Percentiles rank a stretch among this genome's conserved stretches.
Conservation (phyloP, 2,797 vertebrate genomes). For the Ptychadena robeensis region DNA sequence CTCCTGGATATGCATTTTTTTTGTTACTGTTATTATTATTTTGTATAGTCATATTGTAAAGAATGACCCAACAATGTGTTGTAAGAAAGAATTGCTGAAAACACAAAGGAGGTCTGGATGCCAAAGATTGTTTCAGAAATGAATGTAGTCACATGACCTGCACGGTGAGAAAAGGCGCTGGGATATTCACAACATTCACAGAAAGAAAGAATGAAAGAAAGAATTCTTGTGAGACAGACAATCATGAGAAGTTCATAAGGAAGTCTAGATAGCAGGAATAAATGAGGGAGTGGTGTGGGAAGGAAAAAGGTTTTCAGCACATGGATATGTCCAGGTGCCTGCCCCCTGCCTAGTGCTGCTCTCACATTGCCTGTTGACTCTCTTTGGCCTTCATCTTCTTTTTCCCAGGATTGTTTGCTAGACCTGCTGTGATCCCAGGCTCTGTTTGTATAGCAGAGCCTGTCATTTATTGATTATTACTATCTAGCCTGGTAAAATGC, state of each 20-base stretch:
- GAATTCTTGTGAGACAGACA: constrained; percentile 44
- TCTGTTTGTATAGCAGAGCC: constrained; percentile 40
- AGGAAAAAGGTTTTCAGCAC: constrained; percentile 19
- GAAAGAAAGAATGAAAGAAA: constrained; percentile 32
- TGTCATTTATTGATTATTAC: not conserved
- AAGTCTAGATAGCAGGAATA: constrained; percentile 47
- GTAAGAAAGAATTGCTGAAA: not conserved
- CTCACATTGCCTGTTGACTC: constrained; percentile 40
- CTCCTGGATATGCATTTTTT: not conserved
- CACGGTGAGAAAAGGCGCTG: constrained; percentile 19
- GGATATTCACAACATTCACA: constrained; percentile 15
- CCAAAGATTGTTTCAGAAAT: constrained; percentile 1
- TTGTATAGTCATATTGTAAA: not conserved
- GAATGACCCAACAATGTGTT: not conserved
- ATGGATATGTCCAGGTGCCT: constrained; percentile 36
- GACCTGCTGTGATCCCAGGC: constrained; percentile 37
- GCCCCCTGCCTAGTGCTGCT: not conserved
- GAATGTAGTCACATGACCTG: constrained; percentile 11
- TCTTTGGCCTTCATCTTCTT: constrained; percentile 12
- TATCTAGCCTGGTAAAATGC: not conserved
- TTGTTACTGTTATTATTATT: not conserved
- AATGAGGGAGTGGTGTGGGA: constrained; percentile 34
- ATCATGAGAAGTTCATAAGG: constrained; percentile 52
- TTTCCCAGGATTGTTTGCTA: constrained; percentile 57
- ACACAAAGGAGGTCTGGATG: constrained; percentile 25